Evolutionary conservation across 2,888 invertebrate genomes (phyloP).

Genomic region (Zaprionus bogoriensis): DNA sequence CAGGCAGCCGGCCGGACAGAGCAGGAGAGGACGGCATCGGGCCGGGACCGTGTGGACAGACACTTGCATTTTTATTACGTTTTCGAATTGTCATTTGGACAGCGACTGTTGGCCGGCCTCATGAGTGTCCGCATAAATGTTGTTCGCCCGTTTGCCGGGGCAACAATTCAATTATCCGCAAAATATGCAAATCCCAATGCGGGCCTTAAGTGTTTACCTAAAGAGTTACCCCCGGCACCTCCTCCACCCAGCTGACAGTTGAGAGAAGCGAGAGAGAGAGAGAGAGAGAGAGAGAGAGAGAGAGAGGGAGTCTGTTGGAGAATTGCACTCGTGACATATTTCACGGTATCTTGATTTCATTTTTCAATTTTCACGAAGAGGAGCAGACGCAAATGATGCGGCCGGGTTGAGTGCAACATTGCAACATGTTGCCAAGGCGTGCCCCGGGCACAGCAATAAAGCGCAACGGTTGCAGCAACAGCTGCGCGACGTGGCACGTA

Average conservation of each 20-base stretch:
- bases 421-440: constrained; percentile 72
- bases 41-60: constrained; percentile 11
- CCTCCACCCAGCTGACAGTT: too few relatives aligned
- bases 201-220: constrained; percentile 40
- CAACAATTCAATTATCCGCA: constrained; percentile 80
- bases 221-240: constrained; percentile 11
- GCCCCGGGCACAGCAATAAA: constrained; percentile 31
- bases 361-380: constrained; percentile 72
- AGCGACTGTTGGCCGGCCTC: constrained; percentile 65
- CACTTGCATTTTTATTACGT: constrained; percentile 69
- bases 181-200: constrained; percentile 68
- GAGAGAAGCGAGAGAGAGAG: neutral
- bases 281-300: neutral
- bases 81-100: constrained; percentile 70
- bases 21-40: neutral
- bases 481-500: constrained; percentile 43
- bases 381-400: constrained; percentile 67
- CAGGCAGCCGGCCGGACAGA: constrained; percentile 1
- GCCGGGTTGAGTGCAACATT: constrained; percentile 44
- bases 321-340: constrained; percentile 74
- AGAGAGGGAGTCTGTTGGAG: constrained; percentile 12
- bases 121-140: constrained; percentile 79
- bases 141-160: constrained; percentile 66
- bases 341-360: constrained; percentile 71
- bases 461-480: constrained; percentile 10